Percentiles rank a stretch among this genome's conserved stretches.
Evolutionary conservation across 2,797 vertebrate species (phyloP).

Genomic region (Chromis chromis): DNA sequence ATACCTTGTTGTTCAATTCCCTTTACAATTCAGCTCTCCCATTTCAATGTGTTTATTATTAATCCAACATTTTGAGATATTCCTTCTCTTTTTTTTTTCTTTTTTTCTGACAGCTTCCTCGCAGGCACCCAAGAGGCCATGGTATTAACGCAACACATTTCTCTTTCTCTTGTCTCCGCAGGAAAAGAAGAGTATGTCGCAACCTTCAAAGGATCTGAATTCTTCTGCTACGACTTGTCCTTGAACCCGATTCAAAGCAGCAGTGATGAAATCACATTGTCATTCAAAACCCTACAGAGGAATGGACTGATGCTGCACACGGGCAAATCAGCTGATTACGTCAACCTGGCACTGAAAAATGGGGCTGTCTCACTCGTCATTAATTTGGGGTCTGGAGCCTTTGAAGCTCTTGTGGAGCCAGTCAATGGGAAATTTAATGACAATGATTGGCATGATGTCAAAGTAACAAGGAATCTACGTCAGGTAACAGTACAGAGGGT

Average conservation of each 20-base stretch:
- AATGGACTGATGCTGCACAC: slow-evolving; percentile 99
- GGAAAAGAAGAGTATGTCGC: slow-evolving; percentile 98
- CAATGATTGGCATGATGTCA: slow-evolving; percentile 99
- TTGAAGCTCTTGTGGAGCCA: slow-evolving; percentile 99
- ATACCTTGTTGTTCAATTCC: background rate
- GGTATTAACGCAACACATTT: slow-evolving; percentile 66
- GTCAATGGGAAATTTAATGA: slow-evolving; percentile 99
- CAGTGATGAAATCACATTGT: slow-evolving; percentile 99
- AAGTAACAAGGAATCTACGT: slow-evolving; percentile 99
- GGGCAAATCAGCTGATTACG: slow-evolving; percentile 99
- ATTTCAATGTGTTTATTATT: slow-evolving; percentile 35
- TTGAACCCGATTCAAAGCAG: slow-evolving; percentile 99
- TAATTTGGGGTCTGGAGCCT: slow-evolving; percentile 99
- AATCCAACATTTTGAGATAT: slow-evolving; percentile 21
- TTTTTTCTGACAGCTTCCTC: slow-evolving; percentile 37
- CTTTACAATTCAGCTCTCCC: slow-evolving; percentile 17
- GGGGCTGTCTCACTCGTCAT: slow-evolving; percentile 99
- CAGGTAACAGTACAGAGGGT: slow-evolving; percentile 99
- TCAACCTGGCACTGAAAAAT: slow-evolving; percentile 99
- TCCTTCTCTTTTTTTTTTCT: slow-evolving; percentile 14
- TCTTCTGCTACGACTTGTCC: slow-evolving; percentile 99
- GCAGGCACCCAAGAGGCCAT: slow-evolving; percentile 29
- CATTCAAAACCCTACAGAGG: slow-evolving; percentile 98
- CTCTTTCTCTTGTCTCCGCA: slow-evolving; percentile 81
- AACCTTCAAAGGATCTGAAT: slow-evolving; percentile 98